Conservation (phyloP, 2,797 vertebrate genomes). For the Arctocebus calabarensis region DNA sequence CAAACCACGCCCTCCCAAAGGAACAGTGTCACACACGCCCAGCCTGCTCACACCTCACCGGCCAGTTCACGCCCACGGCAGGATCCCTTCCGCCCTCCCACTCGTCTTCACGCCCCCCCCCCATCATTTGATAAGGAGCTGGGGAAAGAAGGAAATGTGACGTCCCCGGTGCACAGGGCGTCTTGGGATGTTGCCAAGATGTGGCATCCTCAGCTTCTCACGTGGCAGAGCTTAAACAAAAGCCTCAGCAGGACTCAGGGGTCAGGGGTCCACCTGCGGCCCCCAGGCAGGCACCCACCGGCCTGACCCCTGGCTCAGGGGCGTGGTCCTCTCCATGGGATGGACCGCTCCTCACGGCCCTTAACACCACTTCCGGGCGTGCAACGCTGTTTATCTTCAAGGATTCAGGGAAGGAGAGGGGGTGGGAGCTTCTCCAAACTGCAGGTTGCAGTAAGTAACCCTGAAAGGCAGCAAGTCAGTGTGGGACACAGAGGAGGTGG, state of each 20-base stretch:
- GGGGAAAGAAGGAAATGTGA: accelerated
- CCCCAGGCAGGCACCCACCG: not conserved
- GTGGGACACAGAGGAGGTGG: not conserved
- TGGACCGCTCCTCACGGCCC: not conserved
- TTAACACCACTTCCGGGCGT: accelerated
- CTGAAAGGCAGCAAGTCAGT: not conserved
- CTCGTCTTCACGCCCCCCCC: too few species aligned
- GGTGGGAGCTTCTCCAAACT: not conserved
- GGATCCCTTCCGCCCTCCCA: not conserved
- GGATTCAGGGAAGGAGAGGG: not conserved
- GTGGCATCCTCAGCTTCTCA: not conserved
- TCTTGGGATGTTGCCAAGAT: not conserved
- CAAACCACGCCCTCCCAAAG: accelerated
- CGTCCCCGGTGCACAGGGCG: accelerated
- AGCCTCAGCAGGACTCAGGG: not conserved
- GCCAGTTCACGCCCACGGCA: not conserved
- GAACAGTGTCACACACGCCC: accelerated
- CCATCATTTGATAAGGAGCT: not conserved
- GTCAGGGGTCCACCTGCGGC: accelerated
- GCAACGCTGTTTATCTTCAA: not conserved
- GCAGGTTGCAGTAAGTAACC: not conserved
- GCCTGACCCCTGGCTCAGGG: not conserved
- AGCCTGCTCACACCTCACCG: not conserved
- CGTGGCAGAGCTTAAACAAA: accelerated
- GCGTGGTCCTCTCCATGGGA: accelerated